These are phyloP conservation scores for Caenorhabditis latens DNA, from an alignment of 1,140 invertebrate species.

Conservation along the genomic window DNA sequence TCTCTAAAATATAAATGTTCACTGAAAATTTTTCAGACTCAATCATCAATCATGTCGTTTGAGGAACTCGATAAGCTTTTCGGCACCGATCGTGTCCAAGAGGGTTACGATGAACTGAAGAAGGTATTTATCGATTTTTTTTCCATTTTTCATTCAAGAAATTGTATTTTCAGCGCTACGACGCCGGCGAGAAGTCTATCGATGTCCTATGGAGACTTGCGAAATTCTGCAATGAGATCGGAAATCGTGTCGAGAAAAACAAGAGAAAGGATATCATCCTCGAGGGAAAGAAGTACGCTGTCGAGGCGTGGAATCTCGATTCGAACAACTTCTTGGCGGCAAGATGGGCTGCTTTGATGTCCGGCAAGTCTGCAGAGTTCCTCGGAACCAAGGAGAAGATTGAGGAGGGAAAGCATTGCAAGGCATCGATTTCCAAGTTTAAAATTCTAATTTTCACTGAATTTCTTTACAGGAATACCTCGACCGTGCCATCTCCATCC, in stretches of 20 bases:
- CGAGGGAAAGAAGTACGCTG: slow-evolving; percentile 62
- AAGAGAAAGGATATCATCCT: slow-evolving; percentile 61
- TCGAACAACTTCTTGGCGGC: slow-evolving; percentile 67
- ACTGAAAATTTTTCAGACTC: slow-evolving; percentile 14
- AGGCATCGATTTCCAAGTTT: slow-evolving; percentile 62
- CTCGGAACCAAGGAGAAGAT: slow-evolving; percentile 79
- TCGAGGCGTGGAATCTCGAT: slow-evolving; percentile 53
- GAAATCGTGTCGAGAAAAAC: slow-evolving; percentile 51
- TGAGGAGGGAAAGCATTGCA: slow-evolving; percentile 78
- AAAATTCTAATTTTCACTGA: not conserved
- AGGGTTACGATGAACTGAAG: slow-evolving; percentile 53
- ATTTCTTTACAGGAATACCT: slow-evolving; percentile 75
- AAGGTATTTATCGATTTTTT: slow-evolving; percentile 26
- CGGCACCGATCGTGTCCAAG: slow-evolving; percentile 48
- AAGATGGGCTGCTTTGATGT: slow-evolving; percentile 69
- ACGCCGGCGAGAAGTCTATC: slow-evolving; percentile 39
- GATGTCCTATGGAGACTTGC: slow-evolving; percentile 60
- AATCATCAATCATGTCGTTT: slow-evolving; percentile 50
- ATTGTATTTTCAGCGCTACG: slow-evolving; percentile 49
- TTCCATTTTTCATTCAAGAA: not conserved
- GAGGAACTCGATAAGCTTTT: slow-evolving; percentile 53
- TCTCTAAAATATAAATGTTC: no score
- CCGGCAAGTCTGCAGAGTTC: slow-evolving; percentile 69
- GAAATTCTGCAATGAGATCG: slow-evolving; percentile 52
- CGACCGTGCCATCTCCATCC: slow-evolving; percentile 78